Evolutionary conservation across 2,888 invertebrate genomes (phyloP).

Genomic region (Masnerella sp.): DNA sequence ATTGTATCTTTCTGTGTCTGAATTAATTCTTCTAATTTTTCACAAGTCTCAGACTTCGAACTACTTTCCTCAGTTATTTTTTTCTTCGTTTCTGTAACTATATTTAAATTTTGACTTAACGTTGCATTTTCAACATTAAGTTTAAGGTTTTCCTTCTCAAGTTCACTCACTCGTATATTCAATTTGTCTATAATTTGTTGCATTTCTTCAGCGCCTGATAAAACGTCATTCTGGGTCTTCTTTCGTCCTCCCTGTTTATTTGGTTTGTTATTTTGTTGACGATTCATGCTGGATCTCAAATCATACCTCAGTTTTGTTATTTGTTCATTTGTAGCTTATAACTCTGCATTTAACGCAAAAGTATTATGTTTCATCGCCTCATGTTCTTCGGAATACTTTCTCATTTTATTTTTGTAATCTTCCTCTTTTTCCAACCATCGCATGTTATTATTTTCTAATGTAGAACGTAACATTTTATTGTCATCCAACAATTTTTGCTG

Average conservation of each 20-base stretch:
- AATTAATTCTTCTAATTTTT: constrained; percentile 4
- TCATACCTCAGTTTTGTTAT: constrained; percentile 12
- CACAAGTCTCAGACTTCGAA: background rate
- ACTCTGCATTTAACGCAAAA: background rate
- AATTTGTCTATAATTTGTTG: constrained; percentile 24
- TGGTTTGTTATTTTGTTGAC: too few species aligned
- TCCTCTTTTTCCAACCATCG: constrained; percentile 35
- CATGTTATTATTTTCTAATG: constrained; percentile 35
- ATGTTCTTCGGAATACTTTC: background rate
- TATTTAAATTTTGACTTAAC: background rate
- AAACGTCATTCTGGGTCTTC: constrained; percentile 12
- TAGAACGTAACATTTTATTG: constrained; percentile 35
- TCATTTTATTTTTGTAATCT: constrained; percentile 36
- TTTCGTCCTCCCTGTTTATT: constrained; percentile 12
- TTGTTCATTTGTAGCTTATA: constrained; percentile 14
- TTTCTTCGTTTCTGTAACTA: constrained; percentile 6
- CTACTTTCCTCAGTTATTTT: constrained; percentile 8
- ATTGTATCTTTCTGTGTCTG: constrained; percentile 31
- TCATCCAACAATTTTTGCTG: constrained; percentile 43
- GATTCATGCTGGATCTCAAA: constrained; percentile 9
- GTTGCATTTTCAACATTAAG: constrained; percentile 12
- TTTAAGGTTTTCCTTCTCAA: constrained; percentile 13
- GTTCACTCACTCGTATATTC: constrained; percentile 1
- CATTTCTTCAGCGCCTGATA: constrained; percentile 6
- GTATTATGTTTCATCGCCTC: background rate